Conservation (phyloP, 2,113 vertebrate genomes). For the Machaerirhynchus nigripectus region DNA sequence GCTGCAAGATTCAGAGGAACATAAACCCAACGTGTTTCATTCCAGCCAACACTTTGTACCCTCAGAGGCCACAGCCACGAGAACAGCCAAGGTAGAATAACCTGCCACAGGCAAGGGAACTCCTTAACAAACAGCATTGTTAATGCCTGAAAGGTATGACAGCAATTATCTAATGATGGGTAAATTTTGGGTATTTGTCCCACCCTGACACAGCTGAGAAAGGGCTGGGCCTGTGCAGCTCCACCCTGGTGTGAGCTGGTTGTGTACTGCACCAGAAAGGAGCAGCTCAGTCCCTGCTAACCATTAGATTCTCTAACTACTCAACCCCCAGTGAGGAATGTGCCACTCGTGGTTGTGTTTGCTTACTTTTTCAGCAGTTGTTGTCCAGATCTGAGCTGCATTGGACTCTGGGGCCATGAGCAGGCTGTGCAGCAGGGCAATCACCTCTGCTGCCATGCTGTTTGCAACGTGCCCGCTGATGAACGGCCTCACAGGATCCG, state of each 20-base stretch:
- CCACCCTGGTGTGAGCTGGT: not conserved
- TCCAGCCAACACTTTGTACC: not conserved
- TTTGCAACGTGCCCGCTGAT: conserved; percentile 98
- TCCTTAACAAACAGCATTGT: not conserved
- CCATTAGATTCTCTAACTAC: not conserved
- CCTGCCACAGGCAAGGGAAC: not conserved
- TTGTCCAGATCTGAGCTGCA: conserved; percentile 98
- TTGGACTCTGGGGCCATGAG: conserved; percentile 95
- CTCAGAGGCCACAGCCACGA: not conserved
- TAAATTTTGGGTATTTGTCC: not conserved
- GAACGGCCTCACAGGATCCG: conserved; percentile 92
- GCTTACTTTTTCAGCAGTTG: conserved; percentile 92
- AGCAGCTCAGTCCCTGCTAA: not conserved
- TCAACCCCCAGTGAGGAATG: not conserved
- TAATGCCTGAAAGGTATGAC: not conserved
- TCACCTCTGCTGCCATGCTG: conserved; percentile 98
- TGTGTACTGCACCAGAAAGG: not conserved
- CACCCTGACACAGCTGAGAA: not conserved
- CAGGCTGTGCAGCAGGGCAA: conserved; percentile 92
- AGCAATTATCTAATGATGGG: not conserved
- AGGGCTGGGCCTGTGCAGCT: not conserved
- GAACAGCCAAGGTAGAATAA: not conserved
- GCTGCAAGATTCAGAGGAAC: not conserved
- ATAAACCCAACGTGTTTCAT: fast-evolving
- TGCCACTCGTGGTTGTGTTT: fast-evolving